phyloP scores from a whole-genome alignment of 1,140 invertebrate genomes.

The Vanessa tameamea region DNA sequence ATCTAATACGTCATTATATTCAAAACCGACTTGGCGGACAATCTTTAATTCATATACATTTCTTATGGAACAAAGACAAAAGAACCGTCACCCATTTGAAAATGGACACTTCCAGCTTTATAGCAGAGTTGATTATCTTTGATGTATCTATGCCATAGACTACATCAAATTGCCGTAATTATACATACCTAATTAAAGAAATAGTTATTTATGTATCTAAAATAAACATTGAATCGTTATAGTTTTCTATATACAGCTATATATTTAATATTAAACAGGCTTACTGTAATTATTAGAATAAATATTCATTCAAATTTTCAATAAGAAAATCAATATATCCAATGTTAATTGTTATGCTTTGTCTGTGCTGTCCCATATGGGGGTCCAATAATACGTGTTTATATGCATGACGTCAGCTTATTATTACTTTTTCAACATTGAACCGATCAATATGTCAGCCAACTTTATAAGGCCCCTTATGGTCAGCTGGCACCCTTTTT shows the following conservation, averaged over 20 bases:
- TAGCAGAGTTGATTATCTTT: neutral
- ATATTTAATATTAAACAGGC: neutral
- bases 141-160: neutral
- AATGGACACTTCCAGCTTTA: neutral
- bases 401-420: slow-evolving; percentile 65
- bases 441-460: slow-evolving; percentile 58
- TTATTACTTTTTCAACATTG: slow-evolving; percentile 61
- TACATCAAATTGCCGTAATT: too few relatives aligned
- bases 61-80: neutral
- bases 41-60: neutral
- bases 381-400: slow-evolving; percentile 56
- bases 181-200: too few relatives aligned
- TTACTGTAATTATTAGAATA: neutral
- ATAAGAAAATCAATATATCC: slow-evolving; percentile 35
- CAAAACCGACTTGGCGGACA: slow-evolving; percentile 2
- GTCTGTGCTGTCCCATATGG: slow-evolving; percentile 51
- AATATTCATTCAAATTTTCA: neutral
- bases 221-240: too few relatives aligned
- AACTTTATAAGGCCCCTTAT: slow-evolving; percentile 47
- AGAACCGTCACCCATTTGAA: neutral
- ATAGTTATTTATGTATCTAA: too few relatives aligned
- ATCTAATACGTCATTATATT: neutral
- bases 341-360: slow-evolving; percentile 41
- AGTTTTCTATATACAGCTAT: too few relatives aligned
- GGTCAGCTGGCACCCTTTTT: slow-evolving; percentile 48